A percentile compares a stretch with the other conserved stretches of the same genome.
Evolutionary conservation across 2,113 vertebrate species (phyloP).

Genomic region (Euleptes europaea): DNA sequence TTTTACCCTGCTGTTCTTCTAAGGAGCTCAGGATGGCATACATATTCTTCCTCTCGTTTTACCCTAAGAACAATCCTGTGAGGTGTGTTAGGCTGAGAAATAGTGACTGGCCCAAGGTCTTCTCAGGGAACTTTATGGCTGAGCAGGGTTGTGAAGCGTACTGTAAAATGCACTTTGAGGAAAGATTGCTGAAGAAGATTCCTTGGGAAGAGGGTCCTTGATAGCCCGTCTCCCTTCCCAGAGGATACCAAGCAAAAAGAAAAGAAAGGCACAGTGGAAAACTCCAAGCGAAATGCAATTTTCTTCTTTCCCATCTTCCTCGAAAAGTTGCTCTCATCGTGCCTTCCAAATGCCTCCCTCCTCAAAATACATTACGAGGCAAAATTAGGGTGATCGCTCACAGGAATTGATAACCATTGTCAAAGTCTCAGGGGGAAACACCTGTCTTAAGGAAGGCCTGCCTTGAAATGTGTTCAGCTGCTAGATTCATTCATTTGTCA

Average conservation of each 20-base stretch:
- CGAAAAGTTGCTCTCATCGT: slow-evolving; percentile 19
- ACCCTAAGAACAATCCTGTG: too few relatives aligned
- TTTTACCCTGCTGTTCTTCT: too few relatives aligned
- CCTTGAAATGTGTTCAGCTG: slow-evolving; percentile 17
- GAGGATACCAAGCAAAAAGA: neutral
- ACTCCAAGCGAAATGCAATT: neutral
- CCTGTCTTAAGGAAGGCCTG: slow-evolving; percentile 25
- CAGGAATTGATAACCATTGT: slow-evolving; percentile 22
- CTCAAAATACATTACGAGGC: neutral
- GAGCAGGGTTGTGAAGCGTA: too few relatives aligned
- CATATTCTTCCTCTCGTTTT: too few relatives aligned
- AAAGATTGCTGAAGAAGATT: neutral
- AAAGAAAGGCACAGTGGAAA: neutral
- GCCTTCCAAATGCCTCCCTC: slow-evolving; percentile 19
- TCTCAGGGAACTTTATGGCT: too few relatives aligned
- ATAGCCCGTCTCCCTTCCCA: too few relatives aligned
- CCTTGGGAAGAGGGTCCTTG: neutral
- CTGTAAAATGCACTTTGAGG: too few relatives aligned
- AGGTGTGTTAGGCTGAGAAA: too few relatives aligned
- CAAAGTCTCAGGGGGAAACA: slow-evolving; percentile 23
- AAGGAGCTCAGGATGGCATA: too few relatives aligned
- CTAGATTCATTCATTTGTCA: slow-evolving; percentile 26
- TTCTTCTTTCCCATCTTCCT: neutral
- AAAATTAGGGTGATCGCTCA: slow-evolving; percentile 29
- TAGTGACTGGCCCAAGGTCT: too few relatives aligned